Evolutionary conservation across 2,797 vertebrate genomes (phyloP).

Genomic region (Lepilemur septentrionalis): DNA sequence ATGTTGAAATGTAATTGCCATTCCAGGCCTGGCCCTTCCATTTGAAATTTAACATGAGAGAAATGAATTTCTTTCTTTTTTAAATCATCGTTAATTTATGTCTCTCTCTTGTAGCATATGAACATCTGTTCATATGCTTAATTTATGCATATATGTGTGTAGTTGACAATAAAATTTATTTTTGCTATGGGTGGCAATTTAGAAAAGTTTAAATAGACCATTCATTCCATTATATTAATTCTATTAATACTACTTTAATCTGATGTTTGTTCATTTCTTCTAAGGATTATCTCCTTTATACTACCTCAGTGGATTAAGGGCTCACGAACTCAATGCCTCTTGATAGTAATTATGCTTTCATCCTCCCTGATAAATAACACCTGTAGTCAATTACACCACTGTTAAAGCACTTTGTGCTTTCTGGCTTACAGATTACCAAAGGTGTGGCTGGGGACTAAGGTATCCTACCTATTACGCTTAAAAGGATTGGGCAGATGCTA

Average conservation of each 20-base stretch:
- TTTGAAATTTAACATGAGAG: background rate
- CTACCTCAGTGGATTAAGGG: background rate
- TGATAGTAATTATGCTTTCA: background rate
- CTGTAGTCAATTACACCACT: background rate
- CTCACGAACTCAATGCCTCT: background rate
- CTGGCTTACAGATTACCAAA: background rate
- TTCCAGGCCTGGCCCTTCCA: background rate
- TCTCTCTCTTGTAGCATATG: background rate
- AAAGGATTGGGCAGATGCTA: background rate
- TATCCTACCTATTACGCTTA: background rate
- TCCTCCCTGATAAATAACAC: background rate
- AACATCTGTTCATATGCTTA: background rate
- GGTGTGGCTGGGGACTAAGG: background rate
- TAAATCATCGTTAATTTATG: background rate
- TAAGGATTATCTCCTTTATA: background rate
- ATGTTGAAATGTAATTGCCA: background rate
- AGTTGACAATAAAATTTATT: background rate
- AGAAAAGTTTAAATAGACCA: background rate
- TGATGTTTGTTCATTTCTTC: background rate
- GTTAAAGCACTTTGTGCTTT: background rate
- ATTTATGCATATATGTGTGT: background rate
- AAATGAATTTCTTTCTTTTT: background rate
- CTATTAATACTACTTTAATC: conserved; percentile 1
- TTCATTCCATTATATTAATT: background rate
- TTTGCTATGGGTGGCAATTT: background rate